A percentile compares a stretch with the other conserved stretches of the same genome.
These are phyloP conservation scores for Helarctos malayanus DNA, from an alignment of 2,797 vertebrate genomes.

Conservation along the genomic window DNA sequence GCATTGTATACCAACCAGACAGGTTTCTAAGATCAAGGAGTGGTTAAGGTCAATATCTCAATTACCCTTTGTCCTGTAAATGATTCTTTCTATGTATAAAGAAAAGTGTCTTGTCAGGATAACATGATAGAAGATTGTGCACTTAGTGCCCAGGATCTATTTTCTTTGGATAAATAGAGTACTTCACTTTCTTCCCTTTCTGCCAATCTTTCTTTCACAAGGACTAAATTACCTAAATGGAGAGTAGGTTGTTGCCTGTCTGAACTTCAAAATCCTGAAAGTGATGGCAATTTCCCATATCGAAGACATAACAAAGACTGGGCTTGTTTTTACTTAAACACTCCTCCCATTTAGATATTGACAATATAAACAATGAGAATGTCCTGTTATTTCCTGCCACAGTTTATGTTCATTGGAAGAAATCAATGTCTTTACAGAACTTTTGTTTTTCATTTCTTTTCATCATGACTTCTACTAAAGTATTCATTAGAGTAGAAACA, in stretches of 20 bases:
- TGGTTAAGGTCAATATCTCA: constrained; percentile 56
- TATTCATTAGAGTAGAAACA: not conserved
- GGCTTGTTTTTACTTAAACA: constrained; percentile 79
- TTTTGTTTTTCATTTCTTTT: constrained; percentile 31
- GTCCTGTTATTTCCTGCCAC: constrained; percentile 49
- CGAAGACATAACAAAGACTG: constrained; percentile 72
- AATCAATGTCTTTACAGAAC: constrained; percentile 30
- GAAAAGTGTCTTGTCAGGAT: constrained; percentile 58
- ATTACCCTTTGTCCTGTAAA: constrained; percentile 69
- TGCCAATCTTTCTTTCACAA: constrained; percentile 78
- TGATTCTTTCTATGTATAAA: constrained; percentile 37
- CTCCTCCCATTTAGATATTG: constrained; percentile 49
- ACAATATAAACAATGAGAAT: constrained; percentile 60
- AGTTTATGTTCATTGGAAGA: constrained; percentile 68
- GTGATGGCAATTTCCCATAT: constrained; percentile 64
- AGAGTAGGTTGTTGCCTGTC: constrained; percentile 72
- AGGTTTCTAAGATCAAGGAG: constrained; percentile 52
- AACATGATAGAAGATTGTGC: constrained; percentile 63
- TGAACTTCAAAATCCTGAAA: constrained; percentile 77
- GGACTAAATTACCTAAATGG: constrained; percentile 76
- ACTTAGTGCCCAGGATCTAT: constrained; percentile 56
- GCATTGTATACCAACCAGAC: not conserved
- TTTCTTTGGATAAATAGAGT: constrained; percentile 66
- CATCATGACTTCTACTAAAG: not conserved
- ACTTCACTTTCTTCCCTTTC: constrained; percentile 49